These are phyloP conservation scores for Prosopocoilus inquinatus DNA, from an alignment of 2,888 invertebrate species.

Conservation along the genomic window DNA sequence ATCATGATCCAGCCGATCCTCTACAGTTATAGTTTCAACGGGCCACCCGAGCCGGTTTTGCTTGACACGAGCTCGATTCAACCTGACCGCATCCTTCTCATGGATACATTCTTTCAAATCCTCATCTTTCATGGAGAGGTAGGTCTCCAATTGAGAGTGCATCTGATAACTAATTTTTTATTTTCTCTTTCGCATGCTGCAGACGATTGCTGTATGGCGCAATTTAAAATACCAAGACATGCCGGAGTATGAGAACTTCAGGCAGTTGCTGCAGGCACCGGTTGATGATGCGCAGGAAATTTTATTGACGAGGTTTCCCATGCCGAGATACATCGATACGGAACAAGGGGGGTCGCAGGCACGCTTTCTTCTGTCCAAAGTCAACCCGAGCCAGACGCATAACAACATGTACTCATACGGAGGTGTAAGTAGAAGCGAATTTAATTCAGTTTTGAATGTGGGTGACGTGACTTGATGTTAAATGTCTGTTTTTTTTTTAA, in stretches of 20 bases:
- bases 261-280: constrained; percentile 92
- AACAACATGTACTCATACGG: constrained; percentile 98
- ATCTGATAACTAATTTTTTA: constrained; percentile 1
- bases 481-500: constrained; percentile 8
- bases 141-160: too few species aligned
- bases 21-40: constrained; percentile 97
- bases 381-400: constrained; percentile 99
- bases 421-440: constrained; percentile 65
- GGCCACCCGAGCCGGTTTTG: constrained; percentile 95
- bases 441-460: not conserved
- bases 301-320: constrained; percentile 92
- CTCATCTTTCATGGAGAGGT: constrained; percentile 99
- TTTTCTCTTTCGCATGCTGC: constrained; percentile 26
- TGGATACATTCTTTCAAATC: constrained; percentile 99
- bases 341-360: constrained; percentile 99
- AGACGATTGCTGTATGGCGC: constrained; percentile 98
- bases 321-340: constrained; percentile 98
- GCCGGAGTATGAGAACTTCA: constrained; percentile 97
- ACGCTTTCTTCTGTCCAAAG: constrained; percentile 95
- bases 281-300: constrained; percentile 98
- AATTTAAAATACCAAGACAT: constrained; percentile 93
- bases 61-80: constrained; percentile 97
- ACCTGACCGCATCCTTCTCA: constrained; percentile 93
- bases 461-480: not conserved
- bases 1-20: constrained; percentile 99